Base-by-base conservation (phyloP, 2,888 invertebrate species). In the Masnerella sp. region DNA sequence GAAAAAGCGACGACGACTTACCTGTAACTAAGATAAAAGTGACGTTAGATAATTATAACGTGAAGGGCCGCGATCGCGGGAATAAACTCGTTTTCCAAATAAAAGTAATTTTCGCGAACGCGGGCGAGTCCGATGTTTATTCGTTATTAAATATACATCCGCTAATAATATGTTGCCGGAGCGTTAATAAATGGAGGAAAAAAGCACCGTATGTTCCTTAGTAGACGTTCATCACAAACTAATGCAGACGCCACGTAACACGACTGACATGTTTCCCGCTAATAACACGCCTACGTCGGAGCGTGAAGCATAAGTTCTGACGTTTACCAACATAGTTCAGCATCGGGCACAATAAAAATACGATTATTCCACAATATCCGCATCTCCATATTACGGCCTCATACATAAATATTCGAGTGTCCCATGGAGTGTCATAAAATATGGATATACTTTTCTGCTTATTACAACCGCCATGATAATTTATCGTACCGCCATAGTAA, bases 211-310 rank as follows among this genome's bases (percentile, higher is more conserved):
- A n/a, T 59, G 38, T 64, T 64, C 34, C 43, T 49, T 54, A 62
- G 49, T 42, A 52, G 54, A 52, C 59, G 58, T 73, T 73, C 56
- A 68, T 64, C 67, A 51, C 32, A 40, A 74, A 69, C 64, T 69
- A 64, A 74, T 68, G 58, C 68, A 69, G 68, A 68, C 59, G 58
- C 64, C 69, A 74, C 59, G 74, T 54, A 64, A 59, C 54, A 18
- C 69, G 65, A 52, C 59, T 69, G 74, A 74, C 69, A 65, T 65
- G 65, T 68, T 69, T 54, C 59, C 38, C 64, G 59, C 74, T 54
- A 74, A 74, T 74, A 74, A 74, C 64, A 69, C 68, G 68, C 67
- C 73, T 73, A 73, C 73, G 68, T 62, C 43, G 18, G 25, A 8
- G 47, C 42, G 42, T 40, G 61, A 65, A 54, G 36, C 54, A 45